Evolutionary conservation across 2,113 vertebrate species (phyloP), one percentile per base, ranked within the genome.

Genomic region (Hiodon alosoides): DNA sequence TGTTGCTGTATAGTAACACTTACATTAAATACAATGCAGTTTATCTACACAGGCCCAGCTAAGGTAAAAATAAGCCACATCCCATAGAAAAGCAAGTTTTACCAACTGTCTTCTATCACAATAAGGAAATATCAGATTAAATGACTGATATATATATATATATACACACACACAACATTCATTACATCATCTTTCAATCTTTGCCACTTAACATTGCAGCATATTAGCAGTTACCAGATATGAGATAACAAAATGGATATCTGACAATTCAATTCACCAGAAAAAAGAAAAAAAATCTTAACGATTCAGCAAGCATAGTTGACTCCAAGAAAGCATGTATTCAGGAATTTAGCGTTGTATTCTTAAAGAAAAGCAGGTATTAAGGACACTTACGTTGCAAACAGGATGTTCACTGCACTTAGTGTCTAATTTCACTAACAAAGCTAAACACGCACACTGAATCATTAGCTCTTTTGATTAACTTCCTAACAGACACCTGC

Each of bases 341-440:
- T 73, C 51, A 46, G 17, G 51, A 46, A 66, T 48, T 52, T 47
- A 46, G 51, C 7, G 52, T 53, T 59, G 69, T 16, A 62, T 55
- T 60, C 55, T 51, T 46, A 31, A 2, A 57, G 77, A 16, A 77
- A 76, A 78, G 79, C 76, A 80, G 81, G 85, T 65, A n/a, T 80
- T 67, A 85, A 90, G 87, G 89, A 83, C 87, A 88, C 87, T 90
- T 90, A 77, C 82, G 83, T 82, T 69, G 75, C 74, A 87, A 85
- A 80, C 62, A 5, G 60, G 17, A 59, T 17, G 72, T 74, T 77
- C 64, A 73, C 52, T 51, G 62, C 51, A 81, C 70, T 68, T 80
- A 71, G 65, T 48, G 79, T 53, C 50, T 16, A 31, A 64, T 7
- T 54, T 7, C 72, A 65, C 50, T 64, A 0, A 60, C 9, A 52